Percentiles rank a stretch among this genome's conserved stretches.
These are phyloP conservation scores for Anguilla pacifica DNA, from an alignment of 2,797 vertebrate genomes.

Conservation along the genomic window DNA sequence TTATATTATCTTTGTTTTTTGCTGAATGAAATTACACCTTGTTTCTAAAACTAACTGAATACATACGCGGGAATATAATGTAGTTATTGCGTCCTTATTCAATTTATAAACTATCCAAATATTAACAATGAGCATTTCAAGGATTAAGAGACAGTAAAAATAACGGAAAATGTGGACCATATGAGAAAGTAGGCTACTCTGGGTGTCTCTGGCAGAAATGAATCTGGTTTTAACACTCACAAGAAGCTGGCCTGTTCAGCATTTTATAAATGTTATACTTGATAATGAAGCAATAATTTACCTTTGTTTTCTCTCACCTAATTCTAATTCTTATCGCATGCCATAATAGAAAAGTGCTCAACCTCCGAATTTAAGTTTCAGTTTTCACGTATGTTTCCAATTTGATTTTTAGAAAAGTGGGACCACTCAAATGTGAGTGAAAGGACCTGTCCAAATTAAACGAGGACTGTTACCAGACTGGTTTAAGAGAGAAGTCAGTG, in stretches of 20 bases:
- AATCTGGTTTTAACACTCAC: not conserved
- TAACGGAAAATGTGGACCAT: not conserved
- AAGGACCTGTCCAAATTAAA: not conserved
- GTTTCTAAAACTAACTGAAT: not conserved
- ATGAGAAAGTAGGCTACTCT: not conserved
- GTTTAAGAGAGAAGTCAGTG: not conserved
- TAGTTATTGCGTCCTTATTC: not conserved
- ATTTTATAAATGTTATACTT: not conserved
- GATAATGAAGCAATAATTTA: not conserved
- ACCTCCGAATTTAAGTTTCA: not conserved
- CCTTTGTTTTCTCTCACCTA: slow-evolving; percentile 5
- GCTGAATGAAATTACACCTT: not conserved
- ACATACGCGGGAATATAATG: not conserved
- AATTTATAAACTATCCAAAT: not conserved
- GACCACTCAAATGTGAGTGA: not conserved
- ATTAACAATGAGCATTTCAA: not conserved
- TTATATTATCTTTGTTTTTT: not conserved
- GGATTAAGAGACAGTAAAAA: not conserved
- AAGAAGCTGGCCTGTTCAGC: not conserved
- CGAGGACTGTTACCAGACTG: not conserved
- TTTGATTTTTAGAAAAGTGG: not conserved
- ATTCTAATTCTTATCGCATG: not conserved
- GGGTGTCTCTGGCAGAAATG: not conserved
- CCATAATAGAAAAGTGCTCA: not conserved
- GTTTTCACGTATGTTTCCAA: not conserved